phyloP scores from a whole-genome alignment of 2,797 vertebrate species.

The Aeoliscus strigatus region DNA sequence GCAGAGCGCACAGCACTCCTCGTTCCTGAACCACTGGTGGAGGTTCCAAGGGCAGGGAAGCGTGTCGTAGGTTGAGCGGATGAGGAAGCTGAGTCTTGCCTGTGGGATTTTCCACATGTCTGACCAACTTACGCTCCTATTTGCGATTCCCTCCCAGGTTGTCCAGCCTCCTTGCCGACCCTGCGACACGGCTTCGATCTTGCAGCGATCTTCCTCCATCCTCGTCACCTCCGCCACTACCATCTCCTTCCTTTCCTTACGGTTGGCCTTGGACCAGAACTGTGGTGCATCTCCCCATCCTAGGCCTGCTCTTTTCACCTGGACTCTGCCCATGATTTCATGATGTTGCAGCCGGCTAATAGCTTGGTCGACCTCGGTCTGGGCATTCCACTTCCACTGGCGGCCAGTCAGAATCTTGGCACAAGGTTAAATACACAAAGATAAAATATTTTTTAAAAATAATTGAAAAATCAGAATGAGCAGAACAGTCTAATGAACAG shows the following conservation, averaged over 20 bases:
- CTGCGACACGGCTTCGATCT: background rate
- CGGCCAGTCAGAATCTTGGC: no score
- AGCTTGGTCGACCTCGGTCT: slow-evolving; percentile 1
- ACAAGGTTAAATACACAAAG: no score
- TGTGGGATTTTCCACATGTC: slow-evolving; percentile 2
- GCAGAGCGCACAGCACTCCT: no score
- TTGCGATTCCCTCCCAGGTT: slow-evolving; percentile 4
- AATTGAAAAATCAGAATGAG: no score
- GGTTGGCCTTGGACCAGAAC: background rate
- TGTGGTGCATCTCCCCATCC: background rate
- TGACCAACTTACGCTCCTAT: background rate
- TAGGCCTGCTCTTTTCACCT: slow-evolving; percentile 10
- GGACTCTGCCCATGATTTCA: slow-evolving; percentile 5
- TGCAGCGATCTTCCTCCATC: background rate
- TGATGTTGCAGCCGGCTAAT: slow-evolving; percentile 8
- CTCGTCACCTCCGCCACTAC: background rate
- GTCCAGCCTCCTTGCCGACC: slow-evolving; percentile 5
- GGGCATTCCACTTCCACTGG: slow-evolving; percentile 13
- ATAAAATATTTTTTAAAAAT: no score
- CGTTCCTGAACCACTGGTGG: no score
- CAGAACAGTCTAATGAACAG: no score
- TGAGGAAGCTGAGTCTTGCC: slow-evolving; percentile 1
- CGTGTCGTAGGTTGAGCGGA: slow-evolving; percentile 4
- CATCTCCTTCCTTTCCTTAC: background rate
- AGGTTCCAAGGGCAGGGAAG: background rate